Evolutionary conservation across 2,113 vertebrate species (phyloP).

Genomic region (Sphaerodactylus townsendi): DNA sequence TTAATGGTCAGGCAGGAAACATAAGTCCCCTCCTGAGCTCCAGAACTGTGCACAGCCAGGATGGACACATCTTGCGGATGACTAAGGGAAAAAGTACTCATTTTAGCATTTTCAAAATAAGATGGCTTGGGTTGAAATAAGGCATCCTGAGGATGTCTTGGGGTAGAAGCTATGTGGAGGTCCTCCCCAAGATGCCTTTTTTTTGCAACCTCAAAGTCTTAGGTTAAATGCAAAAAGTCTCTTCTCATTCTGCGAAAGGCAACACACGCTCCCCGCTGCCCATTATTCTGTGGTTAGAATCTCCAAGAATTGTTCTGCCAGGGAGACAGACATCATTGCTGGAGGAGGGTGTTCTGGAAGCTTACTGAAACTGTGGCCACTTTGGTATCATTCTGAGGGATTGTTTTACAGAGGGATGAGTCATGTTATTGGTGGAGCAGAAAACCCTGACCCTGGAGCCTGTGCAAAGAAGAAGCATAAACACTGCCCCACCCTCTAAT

Average conservation of each 20-base stretch:
- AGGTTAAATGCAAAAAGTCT: slow-evolving; percentile 21
- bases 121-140: too few species aligned
- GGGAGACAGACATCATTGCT: slow-evolving; percentile 52
- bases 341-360: slow-evolving; percentile 56
- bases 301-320: slow-evolving; percentile 41
- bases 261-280: not conserved
- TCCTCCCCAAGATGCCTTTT: too few species aligned
- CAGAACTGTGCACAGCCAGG: too few species aligned
- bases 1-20: too few species aligned
- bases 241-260: slow-evolving; percentile 47
- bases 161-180: too few species aligned
- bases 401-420: slow-evolving; percentile 61
- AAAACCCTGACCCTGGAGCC: slow-evolving; percentile 58
- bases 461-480: slow-evolving; percentile 58
- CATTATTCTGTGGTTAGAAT: slow-evolving; percentile 35
- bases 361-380: slow-evolving; percentile 50
- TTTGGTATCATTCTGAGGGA: slow-evolving; percentile 64
- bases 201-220: too few species aligned
- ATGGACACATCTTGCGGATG: too few species aligned
- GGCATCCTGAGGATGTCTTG: too few species aligned
- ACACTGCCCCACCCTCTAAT: slow-evolving; percentile 65
- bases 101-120: too few species aligned
- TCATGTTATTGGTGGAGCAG: slow-evolving; percentile 66
- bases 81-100: too few species aligned
- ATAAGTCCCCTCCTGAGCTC: too few species aligned